A percentile compares a stretch with the other conserved stretches of the same genome.
Evolutionary conservation across 2,888 invertebrate genomes (phyloP).

Genomic region (Esperia sulphurella): DNA sequence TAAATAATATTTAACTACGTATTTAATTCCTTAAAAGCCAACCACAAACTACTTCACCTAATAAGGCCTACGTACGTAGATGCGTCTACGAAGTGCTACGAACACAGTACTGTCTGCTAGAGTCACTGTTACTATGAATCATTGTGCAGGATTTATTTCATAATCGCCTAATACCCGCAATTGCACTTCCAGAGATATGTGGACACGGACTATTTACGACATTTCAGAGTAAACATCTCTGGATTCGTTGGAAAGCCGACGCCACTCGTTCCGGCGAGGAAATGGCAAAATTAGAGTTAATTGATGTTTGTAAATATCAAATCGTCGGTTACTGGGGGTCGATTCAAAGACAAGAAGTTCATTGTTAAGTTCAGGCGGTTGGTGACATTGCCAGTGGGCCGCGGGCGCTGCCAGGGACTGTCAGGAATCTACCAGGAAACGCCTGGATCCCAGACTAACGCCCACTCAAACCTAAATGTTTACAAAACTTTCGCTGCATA

Average conservation of each 20-base stretch:
- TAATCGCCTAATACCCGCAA: too few species aligned
- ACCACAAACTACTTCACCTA: background rate
- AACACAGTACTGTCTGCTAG: background rate
- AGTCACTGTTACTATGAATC: too few species aligned
- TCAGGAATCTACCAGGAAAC: slow-evolving; percentile 40
- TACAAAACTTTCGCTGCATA: background rate
- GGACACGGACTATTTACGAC: background rate
- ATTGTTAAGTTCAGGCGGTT: slow-evolving; percentile 67
- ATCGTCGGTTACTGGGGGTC: slow-evolving; percentile 36
- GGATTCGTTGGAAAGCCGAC: background rate
- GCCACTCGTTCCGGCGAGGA: slow-evolving; percentile 18
- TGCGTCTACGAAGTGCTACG: slow-evolving; percentile 37
- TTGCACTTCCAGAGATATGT: too few species aligned
- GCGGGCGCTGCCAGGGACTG: slow-evolving; percentile 21
- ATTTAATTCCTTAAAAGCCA: too few species aligned
- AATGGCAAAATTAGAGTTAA: slow-evolving; percentile 45
- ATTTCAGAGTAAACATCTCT: background rate
- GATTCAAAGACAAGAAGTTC: slow-evolving; percentile 63
- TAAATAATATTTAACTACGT: too few species aligned
- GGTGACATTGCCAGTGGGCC: slow-evolving; percentile 40
- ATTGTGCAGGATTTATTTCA: too few species aligned
- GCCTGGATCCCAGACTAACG: slow-evolving; percentile 30
- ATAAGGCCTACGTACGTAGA: slow-evolving; percentile 20
- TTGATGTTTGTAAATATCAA: slow-evolving; percentile 65
- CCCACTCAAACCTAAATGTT: slow-evolving; percentile 11